Evolutionary conservation across 92 coral and sea anemone genomes (phyloP).

Genomic region (Bergia sp.): DNA sequence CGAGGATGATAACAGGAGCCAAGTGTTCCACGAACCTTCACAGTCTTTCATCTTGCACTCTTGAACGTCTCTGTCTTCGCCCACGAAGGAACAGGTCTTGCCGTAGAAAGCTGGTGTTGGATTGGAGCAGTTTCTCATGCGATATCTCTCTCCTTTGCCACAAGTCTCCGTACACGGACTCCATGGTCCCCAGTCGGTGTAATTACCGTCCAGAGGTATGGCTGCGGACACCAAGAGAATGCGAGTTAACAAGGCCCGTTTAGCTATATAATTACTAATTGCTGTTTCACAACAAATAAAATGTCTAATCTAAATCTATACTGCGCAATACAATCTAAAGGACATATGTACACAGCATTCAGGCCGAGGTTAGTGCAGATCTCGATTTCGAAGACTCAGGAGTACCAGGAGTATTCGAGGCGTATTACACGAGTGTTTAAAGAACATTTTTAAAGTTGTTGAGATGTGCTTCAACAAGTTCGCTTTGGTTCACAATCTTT

Average conservation of each 20-base stretch:
- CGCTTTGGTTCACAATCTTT: too few species aligned
- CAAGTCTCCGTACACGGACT: slow-evolving; percentile 87
- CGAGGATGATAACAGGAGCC: neutral
- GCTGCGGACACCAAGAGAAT: slow-evolving; percentile 50
- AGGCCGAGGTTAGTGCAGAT: too few species aligned
- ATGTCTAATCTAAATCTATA: too few species aligned
- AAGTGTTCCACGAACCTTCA: slow-evolving; percentile 70
- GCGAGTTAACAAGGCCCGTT: neutral
- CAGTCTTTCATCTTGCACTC: slow-evolving; percentile 79
- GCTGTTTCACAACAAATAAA: neutral
- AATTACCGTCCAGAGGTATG: slow-evolving; percentile 85
- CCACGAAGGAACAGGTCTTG: slow-evolving; percentile 87
- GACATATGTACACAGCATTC: too few species aligned
- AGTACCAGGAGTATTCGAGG: too few species aligned
- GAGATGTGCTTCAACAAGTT: too few species aligned
- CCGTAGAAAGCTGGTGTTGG: slow-evolving; percentile 98
- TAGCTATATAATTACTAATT: neutral
- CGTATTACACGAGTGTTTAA: too few species aligned
- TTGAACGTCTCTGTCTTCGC: slow-evolving; percentile 92
- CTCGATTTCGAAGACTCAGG: too few species aligned
- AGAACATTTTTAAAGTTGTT: too few species aligned
- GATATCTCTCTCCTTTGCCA: slow-evolving; percentile 87
- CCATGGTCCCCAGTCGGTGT: slow-evolving; percentile 92
- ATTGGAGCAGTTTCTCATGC: slow-evolving; percentile 93
- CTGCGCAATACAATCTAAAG: too few species aligned